Evolutionary conservation across 2,113 vertebrate species (phyloP).

Genomic region (Octodon degus): DNA sequence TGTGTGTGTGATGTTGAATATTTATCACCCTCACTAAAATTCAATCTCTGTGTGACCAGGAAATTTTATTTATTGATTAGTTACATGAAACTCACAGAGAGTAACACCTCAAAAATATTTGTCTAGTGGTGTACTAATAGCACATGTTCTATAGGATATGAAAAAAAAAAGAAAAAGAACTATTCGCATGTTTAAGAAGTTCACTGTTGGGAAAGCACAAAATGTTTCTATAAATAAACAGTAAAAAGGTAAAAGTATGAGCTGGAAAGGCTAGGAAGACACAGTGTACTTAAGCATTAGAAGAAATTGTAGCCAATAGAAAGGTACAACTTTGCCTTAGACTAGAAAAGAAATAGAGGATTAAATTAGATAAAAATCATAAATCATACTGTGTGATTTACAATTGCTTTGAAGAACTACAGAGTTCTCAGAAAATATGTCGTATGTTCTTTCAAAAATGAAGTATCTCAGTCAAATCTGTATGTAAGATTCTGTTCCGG

Average conservation of each 20-base stretch:
- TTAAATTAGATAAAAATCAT: constrained; percentile 44
- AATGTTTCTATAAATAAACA: neutral
- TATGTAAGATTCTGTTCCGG: neutral
- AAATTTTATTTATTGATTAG: constrained; percentile 16
- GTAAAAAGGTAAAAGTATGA: neutral
- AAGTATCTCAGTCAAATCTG: neutral
- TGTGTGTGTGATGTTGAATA: neutral
- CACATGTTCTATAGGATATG: neutral
- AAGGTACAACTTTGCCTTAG: neutral
- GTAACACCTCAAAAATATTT: constrained; percentile 1
- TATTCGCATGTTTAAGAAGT: constrained; percentile 1
- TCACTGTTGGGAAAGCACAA: neutral
- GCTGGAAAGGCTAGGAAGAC: neutral
- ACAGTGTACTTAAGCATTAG: neutral
- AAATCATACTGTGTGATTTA: constrained; percentile 24
- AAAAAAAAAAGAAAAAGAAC: neutral
- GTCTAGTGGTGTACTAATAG: neutral
- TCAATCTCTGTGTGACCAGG: neutral
- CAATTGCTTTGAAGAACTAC: neutral
- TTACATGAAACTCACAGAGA: neutral
- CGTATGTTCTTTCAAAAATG: constrained; percentile 51
- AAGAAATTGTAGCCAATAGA: neutral
- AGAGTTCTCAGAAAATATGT: constrained; percentile 6
- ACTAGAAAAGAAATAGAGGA: neutral
- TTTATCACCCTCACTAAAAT: neutral